Percentiles rank a stretch among this genome's conserved stretches.
phyloP scores from a whole-genome alignment of 1,140 invertebrate genomes.

The Vollenhovia emeryi region DNA sequence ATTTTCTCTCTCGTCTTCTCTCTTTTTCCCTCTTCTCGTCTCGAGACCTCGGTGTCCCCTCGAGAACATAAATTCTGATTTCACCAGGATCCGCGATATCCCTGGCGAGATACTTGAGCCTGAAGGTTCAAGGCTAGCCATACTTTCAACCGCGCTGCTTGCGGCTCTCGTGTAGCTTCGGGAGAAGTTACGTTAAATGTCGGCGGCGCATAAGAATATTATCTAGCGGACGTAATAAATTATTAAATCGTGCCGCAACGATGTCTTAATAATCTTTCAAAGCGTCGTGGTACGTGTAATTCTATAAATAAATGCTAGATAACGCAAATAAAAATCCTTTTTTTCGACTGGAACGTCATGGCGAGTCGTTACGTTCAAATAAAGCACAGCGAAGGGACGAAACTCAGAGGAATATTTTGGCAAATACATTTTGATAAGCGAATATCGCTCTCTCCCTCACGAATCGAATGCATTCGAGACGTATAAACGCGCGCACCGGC shows the following conservation, averaged over 20 bases:
- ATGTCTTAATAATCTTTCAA: conserved; percentile 32
- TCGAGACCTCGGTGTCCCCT: conserved; percentile 14
- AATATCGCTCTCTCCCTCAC: not conserved
- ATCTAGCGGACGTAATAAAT: conserved; percentile 46
- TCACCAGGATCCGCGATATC: conserved; percentile 46
- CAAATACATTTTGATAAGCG: not conserved
- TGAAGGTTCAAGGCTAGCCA: conserved; percentile 62
- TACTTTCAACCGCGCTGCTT: conserved; percentile 40
- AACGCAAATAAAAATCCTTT: not conserved
- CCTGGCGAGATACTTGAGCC: conserved; percentile 41
- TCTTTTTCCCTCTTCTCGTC: not conserved
- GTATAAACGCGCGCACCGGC: conserved; percentile 1
- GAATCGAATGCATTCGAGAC: conserved; percentile 1
- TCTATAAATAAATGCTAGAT: not conserved
- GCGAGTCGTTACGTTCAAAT: not conserved
- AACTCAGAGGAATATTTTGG: not conserved
- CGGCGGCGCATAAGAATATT: conserved; percentile 31
- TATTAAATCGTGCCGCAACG: conserved; percentile 21
- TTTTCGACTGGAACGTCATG: not conserved
- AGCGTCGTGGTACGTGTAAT: not conserved
- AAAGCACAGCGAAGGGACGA: not conserved
- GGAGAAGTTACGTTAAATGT: conserved; percentile 44
- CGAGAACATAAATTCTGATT: conserved; percentile 56
- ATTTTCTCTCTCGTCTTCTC: not conserved
- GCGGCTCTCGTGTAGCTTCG: conserved; percentile 26